Percentiles rank a stretch among this genome's conserved stretches.
Conservation (phyloP, 1,140 invertebrate genomes). For the Saxidomus purpurata region DNA sequence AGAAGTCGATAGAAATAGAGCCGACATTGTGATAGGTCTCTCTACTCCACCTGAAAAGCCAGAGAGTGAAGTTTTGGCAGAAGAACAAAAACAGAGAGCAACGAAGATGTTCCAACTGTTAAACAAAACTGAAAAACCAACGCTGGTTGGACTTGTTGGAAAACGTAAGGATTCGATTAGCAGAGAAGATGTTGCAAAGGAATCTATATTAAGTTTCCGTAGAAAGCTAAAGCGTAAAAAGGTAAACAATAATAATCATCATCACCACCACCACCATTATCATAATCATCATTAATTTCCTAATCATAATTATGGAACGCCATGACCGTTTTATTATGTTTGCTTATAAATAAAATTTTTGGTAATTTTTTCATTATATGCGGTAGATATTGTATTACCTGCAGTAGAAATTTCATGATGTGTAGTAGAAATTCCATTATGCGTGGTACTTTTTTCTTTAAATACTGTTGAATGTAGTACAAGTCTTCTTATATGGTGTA, state of each 20-base stretch:
- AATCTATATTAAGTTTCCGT: conserved; percentile 17
- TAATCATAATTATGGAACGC: too few species aligned
- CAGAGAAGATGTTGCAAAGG: conserved; percentile 29
- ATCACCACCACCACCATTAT: too few species aligned
- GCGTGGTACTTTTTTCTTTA: too few species aligned
- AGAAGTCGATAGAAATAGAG: background rate
- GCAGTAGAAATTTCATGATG: too few species aligned
- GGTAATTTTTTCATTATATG: too few species aligned
- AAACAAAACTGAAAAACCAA: conserved; percentile 18
- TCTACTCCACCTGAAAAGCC: background rate
- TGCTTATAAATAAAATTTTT: too few species aligned
- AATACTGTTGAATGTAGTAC: too few species aligned
- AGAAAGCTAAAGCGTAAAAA: conserved; percentile 22
- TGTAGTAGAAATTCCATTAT: too few species aligned
- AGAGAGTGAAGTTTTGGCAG: background rate
- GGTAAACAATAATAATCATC: conserved; percentile 29
- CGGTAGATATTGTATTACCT: too few species aligned
- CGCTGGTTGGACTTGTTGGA: background rate
- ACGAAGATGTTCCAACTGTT: conserved; percentile 46
- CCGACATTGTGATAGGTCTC: background rate
- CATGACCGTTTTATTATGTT: too few species aligned
- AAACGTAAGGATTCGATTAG: background rate
- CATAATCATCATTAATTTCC: too few species aligned
- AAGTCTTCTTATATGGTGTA: too few species aligned
- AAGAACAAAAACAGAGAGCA: conserved; percentile 34